These are phyloP conservation scores for Gobionotothen gibberifrons DNA, from an alignment of 2,797 vertebrate genomes.

Conservation along the genomic window DNA sequence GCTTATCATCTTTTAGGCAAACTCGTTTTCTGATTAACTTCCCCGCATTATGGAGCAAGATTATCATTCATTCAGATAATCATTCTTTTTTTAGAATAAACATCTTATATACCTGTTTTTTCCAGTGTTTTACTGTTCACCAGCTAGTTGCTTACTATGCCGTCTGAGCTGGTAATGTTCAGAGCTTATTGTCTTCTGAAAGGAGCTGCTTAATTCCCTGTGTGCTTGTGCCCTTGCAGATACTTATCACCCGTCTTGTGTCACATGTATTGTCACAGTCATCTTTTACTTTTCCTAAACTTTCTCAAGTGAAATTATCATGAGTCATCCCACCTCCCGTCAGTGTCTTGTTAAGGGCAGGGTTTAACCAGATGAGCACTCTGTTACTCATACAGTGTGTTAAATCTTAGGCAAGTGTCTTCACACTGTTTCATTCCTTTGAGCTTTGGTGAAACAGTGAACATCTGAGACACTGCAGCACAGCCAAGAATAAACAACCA, in stretches of 20 bases:
- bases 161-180: background rate
- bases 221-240: background rate
- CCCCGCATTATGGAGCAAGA: no score
- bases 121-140: background rate
- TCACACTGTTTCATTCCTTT: background rate
- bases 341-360: background rate
- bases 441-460: background rate
- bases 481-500: slow-evolving; percentile 8
- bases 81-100: background rate
- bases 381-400: slow-evolving; percentile 20
- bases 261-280: background rate
- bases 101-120: no score
- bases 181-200: no score
- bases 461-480: slow-evolving; percentile 2
- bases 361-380: slow-evolving; percentile 4
- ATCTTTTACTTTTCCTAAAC: background rate
- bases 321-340: background rate
- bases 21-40: no score
- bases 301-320: background rate
- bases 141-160: background rate
- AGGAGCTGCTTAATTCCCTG: background rate
- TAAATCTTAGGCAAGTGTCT: slow-evolving; percentile 4
- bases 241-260: background rate
- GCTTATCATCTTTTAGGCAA: no score
- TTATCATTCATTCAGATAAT: background rate